Conservation (phyloP, 2,888 invertebrate genomes). For the Crematogaster levior region DNA sequence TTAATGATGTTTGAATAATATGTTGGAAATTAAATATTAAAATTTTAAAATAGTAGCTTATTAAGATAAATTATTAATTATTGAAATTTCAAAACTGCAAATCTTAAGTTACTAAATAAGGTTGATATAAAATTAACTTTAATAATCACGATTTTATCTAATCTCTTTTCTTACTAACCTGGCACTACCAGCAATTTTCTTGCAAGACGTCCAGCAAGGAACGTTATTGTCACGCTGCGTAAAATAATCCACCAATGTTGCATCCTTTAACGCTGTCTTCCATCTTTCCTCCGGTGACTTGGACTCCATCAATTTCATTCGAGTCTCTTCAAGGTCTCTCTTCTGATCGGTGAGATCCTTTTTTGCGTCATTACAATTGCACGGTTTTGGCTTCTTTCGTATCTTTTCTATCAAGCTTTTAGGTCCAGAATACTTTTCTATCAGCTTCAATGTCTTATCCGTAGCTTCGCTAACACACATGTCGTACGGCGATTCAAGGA, state of each 20-base stretch:
- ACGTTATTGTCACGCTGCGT: constrained; percentile 65
- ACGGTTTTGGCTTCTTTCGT: constrained; percentile 51
- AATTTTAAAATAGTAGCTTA: not conserved
- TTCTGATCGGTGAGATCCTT: not conserved
- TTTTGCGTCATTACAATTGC: constrained; percentile 59
- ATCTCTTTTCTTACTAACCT: constrained; percentile 14
- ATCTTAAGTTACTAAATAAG: not conserved
- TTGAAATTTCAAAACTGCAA: not conserved
- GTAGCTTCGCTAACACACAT: constrained; percentile 64
- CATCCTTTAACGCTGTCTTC: constrained; percentile 70
- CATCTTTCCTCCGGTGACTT: constrained; percentile 63
- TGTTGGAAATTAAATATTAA: not conserved
- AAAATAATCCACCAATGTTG: constrained; percentile 74
- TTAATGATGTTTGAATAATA: not conserved
- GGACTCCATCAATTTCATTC: constrained; percentile 40
- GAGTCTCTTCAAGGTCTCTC: constrained; percentile 40
- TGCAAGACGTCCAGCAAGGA: constrained; percentile 75
- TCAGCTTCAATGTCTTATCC: constrained; percentile 59
- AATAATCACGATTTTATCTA: not conserved
- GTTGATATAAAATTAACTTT: not conserved
- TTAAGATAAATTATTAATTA: not conserved
- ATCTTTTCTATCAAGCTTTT: constrained; percentile 56
- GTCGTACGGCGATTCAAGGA: constrained; percentile 72
- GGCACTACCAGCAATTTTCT: constrained; percentile 58
- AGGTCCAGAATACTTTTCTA: constrained; percentile 64